These are phyloP conservation scores for Protonibea diacanthus DNA, from an alignment of 2,797 vertebrate species.

Conservation along the genomic window DNA sequence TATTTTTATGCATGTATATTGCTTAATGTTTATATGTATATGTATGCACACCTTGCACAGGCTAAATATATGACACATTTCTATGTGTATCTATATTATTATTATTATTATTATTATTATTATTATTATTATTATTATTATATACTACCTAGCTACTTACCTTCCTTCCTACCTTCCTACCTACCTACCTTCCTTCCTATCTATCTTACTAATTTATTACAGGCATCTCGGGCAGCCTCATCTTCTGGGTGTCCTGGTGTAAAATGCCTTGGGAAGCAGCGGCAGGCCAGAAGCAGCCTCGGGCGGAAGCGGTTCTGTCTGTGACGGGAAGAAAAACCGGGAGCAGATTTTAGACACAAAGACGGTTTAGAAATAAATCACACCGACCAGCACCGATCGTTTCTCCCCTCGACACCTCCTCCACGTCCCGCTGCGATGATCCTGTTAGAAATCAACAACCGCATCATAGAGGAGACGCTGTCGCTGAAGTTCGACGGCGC, in stretches of 20 bases:
- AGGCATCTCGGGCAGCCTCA: slow-evolving; percentile 70
- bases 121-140: too few relatives aligned
- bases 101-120: too few relatives aligned
- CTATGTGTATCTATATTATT: too few relatives aligned
- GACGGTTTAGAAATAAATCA: slow-evolving; percentile 44
- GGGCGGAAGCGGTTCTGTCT: slow-evolving; percentile 78
- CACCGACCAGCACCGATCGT: slow-evolving; percentile 36
- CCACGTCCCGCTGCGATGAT: slow-evolving; percentile 87
- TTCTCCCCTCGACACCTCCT: slow-evolving; percentile 52
- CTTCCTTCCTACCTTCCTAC: too few relatives aligned
- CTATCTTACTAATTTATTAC: slow-evolving; percentile 36
- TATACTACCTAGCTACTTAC: too few relatives aligned
- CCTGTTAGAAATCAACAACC: slow-evolving; percentile 99
- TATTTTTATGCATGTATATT: too few relatives aligned
- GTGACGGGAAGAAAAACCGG: slow-evolving; percentile 69
- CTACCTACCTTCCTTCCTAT: too few relatives aligned
- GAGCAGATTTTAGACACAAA: slow-evolving; percentile 71
- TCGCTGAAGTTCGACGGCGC: slow-evolving; percentile 96
- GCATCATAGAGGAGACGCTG: slow-evolving; percentile 97
- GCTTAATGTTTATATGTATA: too few relatives aligned
- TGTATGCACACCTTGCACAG: too few relatives aligned
- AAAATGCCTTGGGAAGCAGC: slow-evolving; percentile 87
- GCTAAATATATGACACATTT: too few relatives aligned
- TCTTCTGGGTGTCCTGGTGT: slow-evolving; percentile 68
- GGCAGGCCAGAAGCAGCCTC: slow-evolving; percentile 81